Evolutionary conservation across 2,888 invertebrate genomes (phyloP).

Genomic region (Prosapia bicincta): DNA sequence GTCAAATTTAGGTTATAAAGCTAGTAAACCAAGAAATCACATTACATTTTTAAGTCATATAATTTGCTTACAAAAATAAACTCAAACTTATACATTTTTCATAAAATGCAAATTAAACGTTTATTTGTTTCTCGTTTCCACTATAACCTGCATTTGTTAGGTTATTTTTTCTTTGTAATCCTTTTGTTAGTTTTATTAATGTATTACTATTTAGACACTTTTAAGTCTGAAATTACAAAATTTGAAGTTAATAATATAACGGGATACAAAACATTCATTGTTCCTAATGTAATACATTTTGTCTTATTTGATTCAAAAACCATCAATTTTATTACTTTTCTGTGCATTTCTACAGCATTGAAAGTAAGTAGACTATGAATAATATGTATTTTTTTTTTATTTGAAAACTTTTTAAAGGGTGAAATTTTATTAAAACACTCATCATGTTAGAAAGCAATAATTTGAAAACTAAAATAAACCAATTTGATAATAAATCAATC

Average conservation of each 20-base stretch:
- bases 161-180: neutral
- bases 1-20: too few relatives aligned
- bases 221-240: neutral
- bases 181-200: neutral
- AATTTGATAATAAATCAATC: too few relatives aligned
- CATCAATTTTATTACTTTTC: conserved; percentile 42
- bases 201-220: too few relatives aligned
- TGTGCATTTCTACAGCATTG: conserved; percentile 43
- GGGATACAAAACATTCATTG: conserved; percentile 38
- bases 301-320: conserved; percentile 42
- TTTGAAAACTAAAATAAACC: too few relatives aligned
- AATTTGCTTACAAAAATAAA: too few relatives aligned
- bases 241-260: conserved; percentile 35
- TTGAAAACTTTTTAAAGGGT: too few relatives aligned
- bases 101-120: neutral
- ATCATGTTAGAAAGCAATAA: too few relatives aligned
- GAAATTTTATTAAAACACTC: too few relatives aligned
- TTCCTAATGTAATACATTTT: conserved; percentile 46
- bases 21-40: too few relatives aligned
- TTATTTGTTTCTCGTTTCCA: neutral
- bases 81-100: too few relatives aligned
- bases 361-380: conserved; percentile 34
- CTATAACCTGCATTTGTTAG: neutral
- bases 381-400: too few relatives aligned
- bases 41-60: too few relatives aligned